Evolutionary conservation across 2,888 invertebrate genomes (phyloP).

Genomic region (Andrena haemorrhoa): DNA sequence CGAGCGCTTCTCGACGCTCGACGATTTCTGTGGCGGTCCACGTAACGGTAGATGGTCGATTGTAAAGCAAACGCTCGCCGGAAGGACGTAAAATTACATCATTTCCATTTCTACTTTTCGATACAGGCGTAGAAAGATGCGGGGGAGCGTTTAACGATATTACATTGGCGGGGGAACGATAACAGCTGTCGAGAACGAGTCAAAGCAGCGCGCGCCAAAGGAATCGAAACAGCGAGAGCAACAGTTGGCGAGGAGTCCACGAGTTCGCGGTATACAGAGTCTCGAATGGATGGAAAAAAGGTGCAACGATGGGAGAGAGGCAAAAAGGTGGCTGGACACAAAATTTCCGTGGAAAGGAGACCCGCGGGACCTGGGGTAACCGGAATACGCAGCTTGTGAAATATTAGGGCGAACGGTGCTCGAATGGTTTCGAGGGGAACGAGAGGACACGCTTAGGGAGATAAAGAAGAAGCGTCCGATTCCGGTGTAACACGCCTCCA

Average conservation of each 20-base stretch:
- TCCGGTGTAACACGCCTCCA: conserved; percentile 48
- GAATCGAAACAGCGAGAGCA: conserved; percentile 11
- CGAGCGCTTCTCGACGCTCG: too few species aligned
- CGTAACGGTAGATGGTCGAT: too few species aligned
- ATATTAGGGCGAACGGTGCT: background rate
- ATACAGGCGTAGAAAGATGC: background rate
- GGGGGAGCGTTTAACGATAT: background rate
- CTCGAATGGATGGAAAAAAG: background rate
- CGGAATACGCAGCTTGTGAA: background rate
- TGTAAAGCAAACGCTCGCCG: background rate
- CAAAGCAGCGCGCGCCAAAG: background rate
- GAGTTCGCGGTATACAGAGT: background rate
- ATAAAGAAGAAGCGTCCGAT: conserved; percentile 59
- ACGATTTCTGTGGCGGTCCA: too few species aligned
- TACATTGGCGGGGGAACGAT: background rate
- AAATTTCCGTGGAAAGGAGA: conserved; percentile 9
- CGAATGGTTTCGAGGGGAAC: background rate
- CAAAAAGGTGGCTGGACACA: background rate
- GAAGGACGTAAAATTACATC: background rate
- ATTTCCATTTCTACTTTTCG: background rate
- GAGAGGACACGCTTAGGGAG: background rate
- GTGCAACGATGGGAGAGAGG: too few species aligned
- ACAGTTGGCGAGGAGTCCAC: conserved; percentile 18
- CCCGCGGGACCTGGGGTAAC: background rate
- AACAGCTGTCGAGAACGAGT: too few species aligned